Evolutionary conservation across 2,888 invertebrate species (phyloP).

Genomic region (Germaria angustata): DNA sequence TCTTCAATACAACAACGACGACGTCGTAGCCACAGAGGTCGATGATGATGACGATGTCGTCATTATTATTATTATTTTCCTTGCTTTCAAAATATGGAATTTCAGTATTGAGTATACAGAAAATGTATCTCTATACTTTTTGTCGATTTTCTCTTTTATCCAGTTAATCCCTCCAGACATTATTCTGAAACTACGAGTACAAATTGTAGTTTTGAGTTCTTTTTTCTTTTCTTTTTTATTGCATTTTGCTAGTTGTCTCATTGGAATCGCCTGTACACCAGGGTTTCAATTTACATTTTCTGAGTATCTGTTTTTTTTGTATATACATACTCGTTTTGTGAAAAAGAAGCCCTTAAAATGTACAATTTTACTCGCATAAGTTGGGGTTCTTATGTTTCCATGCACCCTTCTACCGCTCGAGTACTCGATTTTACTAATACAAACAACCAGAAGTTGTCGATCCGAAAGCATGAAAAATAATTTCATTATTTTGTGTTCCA

Average conservation of each 20-base stretch:
- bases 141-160: conserved; percentile 18
- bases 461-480: conserved; percentile 34
- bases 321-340: neutral
- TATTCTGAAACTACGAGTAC: conserved; percentile 30
- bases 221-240: neutral
- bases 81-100: conserved; percentile 36
- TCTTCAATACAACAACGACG: conserved; percentile 1
- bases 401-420: conserved; percentile 24
- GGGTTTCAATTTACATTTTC: conserved; percentile 39
- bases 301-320: neutral
- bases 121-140: conserved; percentile 38
- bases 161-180: conserved; percentile 39
- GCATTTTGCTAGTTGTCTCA: neutral
- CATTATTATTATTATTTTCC: neutral
- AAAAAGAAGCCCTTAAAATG: conserved; percentile 48
- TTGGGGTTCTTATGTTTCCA: conserved; percentile 33
- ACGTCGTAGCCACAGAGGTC: neutral
- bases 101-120: conserved; percentile 37
- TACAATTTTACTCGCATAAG: conserved; percentile 8
- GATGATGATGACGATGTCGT: conserved; percentile 5
- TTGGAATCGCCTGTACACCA: conserved; percentile 16
- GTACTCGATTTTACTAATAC: conserved; percentile 18
- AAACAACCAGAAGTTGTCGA: conserved; percentile 26
- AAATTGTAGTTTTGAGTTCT: neutral
- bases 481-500: neutral